phyloP scores from a whole-genome alignment of 2,888 invertebrate genomes.

The Frankliniella intonsa region DNA sequence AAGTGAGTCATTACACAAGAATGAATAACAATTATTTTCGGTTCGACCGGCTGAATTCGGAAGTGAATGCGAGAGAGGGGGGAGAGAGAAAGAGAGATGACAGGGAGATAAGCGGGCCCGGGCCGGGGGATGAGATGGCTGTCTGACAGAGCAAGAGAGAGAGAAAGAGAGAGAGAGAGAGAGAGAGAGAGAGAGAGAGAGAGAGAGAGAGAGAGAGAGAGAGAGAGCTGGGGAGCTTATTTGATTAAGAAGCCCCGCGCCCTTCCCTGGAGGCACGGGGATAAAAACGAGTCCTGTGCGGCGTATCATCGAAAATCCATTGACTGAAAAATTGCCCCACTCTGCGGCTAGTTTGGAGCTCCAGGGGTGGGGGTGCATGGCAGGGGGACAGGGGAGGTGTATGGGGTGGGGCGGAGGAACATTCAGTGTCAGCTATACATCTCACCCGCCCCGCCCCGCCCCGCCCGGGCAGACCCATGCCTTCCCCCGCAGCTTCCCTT shows the following conservation, averaged over 20 bases:
- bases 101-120: not conserved
- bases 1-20: not conserved
- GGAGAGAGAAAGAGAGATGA: not conserved
- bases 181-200: not conserved
- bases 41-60: not conserved
- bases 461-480: too few relatives aligned
- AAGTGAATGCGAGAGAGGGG: not conserved
- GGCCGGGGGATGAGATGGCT: too few relatives aligned
- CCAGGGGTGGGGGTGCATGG: not conserved
- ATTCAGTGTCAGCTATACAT: too few relatives aligned
- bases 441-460: too few relatives aligned
- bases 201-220: not conserved
- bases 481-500: too few relatives aligned
- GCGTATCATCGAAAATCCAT: constrained; percentile 19
- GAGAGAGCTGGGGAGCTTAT: not conserved
- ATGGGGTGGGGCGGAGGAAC: not conserved
- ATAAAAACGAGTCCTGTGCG: not conserved
- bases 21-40: constrained; percentile 1
- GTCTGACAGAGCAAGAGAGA: too few relatives aligned
- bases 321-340: constrained; percentile 17
- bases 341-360: not conserved
- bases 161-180: too few relatives aligned
- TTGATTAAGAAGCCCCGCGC: constrained; percentile 4
- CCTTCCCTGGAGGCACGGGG: not conserved
- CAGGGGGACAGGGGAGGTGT: not conserved